Evolutionary conservation across 2,888 invertebrate species (phyloP), one percentile per base, ranked within the genome.

Genomic region (Neoascia interrupta): DNA sequence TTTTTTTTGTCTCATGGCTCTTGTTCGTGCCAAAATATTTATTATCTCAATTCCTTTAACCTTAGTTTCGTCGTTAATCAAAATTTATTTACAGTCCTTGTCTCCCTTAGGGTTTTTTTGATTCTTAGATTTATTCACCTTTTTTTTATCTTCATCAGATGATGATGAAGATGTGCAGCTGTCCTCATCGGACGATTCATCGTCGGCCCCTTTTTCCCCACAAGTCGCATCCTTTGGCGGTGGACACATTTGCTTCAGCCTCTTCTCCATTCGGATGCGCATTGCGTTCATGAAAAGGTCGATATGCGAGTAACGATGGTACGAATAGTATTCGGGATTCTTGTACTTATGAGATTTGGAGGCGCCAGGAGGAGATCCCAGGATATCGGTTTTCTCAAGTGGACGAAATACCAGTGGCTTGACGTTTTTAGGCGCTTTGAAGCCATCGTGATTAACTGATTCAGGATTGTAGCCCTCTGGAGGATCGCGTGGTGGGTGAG

Each of bases 351-450:
- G 58, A 1, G 34, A 34, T 26, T 83, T 84, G 5, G 84, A 81
- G 0, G 87, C 87, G 2, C 83, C 82, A 1, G 87, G 87, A n/a
- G n/a, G n/a, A n/a, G n/a, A n/a, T 2, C 87, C 87, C 1, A 87
- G 76, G 1, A 47, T 18, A 26, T 87, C 87, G 6, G 81, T 53
- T 0, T 51, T 21, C 3, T 26, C 6, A 4, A 87, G 84, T 16
- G 81, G 81, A 0, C 87, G 85, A 81, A 83, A 86, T 2, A 83
- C 82, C n/a, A 83, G 53, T 0, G 84, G 79, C 0, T 82, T 76
- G 11, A 87, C 66, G 66, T 82, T 84, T 0, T 79, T 56, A 0
- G 84, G 80, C 5, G 82, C 64, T 0, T 82, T 75, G 2, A 87
- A 80, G 0, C 81, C 83, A 0, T 81, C 36, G 37, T 85, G 85